phyloP scores from a whole-genome alignment of 2,888 invertebrate species.

The Emesis furor region DNA sequence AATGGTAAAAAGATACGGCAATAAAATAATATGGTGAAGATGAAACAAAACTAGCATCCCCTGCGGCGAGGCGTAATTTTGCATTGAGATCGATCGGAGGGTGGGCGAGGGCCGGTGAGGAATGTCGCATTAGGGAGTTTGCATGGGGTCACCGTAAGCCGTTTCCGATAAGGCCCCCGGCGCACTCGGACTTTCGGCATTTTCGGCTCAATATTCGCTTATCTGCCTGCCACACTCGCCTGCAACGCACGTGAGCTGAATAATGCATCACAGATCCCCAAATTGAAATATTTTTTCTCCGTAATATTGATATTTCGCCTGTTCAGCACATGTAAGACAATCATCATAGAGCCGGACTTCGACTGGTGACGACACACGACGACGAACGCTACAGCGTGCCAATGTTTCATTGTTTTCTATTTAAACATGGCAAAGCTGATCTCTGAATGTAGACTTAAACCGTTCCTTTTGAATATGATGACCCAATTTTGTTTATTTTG shows the following conservation, averaged over 20 bases:
- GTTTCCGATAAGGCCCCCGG: slow-evolving; percentile 91
- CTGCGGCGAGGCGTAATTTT: slow-evolving; percentile 85
- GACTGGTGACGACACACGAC: not conserved
- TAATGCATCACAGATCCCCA: slow-evolving; percentile 86
- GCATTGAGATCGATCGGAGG: slow-evolving; percentile 90
- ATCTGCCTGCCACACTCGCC: slow-evolving; percentile 89
- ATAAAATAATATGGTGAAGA: slow-evolving; percentile 81
- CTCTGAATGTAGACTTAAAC: not conserved
- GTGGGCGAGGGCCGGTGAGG: slow-evolving; percentile 83
- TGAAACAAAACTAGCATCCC: slow-evolving; percentile 86
- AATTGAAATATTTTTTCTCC: slow-evolving; percentile 87
- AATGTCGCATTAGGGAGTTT: slow-evolving; percentile 90
- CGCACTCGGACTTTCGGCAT: slow-evolving; percentile 82
- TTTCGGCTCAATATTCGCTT: slow-evolving; percentile 84
- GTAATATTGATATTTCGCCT: slow-evolving; percentile 52
- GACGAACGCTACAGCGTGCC: not conserved
- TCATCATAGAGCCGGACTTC: not conserved
- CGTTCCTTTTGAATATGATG: not conserved
- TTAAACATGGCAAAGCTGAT: not conserved
- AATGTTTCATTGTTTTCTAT: not conserved
- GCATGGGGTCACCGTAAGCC: slow-evolving; percentile 91
- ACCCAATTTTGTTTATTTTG: not conserved
- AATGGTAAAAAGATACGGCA: slow-evolving; percentile 21
- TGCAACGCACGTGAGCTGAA: slow-evolving; percentile 88
- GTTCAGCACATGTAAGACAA: slow-evolving; percentile 20